These are phyloP conservation scores for Thera britannica DNA, from an alignment of 2,888 invertebrate genomes.

Conservation along the genomic window DNA sequence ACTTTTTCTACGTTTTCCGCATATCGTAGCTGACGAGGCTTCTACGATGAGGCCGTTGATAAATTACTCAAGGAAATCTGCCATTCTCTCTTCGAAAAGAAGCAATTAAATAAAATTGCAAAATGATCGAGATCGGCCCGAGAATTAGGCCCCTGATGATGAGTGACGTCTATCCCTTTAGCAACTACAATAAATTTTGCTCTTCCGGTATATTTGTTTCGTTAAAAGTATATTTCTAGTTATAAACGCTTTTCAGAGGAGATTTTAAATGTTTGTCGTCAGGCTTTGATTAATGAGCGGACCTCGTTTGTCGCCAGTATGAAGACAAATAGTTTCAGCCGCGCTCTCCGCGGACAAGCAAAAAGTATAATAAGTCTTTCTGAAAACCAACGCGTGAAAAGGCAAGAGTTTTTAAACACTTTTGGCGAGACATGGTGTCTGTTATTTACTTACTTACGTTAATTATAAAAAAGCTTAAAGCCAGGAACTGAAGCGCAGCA, in stretches of 20 bases:
- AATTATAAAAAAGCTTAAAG: background rate
- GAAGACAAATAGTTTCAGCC: conserved; percentile 61
- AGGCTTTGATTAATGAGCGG: conserved; percentile 59
- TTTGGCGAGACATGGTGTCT: background rate
- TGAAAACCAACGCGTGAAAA: conserved; percentile 13
- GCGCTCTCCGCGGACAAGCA: conserved; percentile 24
- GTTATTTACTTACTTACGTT: background rate
- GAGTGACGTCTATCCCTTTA: too few species aligned
- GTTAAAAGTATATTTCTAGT: conserved; percentile 28
- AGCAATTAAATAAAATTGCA: too few species aligned
- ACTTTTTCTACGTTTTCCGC: too few species aligned
- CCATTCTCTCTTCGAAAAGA: too few species aligned
- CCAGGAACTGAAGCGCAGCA: background rate
- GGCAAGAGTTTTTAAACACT: conserved; percentile 10
- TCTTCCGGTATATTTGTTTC: conserved; percentile 6
- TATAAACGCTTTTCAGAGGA: conserved; percentile 32
- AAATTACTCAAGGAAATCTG: too few species aligned
- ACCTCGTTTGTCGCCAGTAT: conserved; percentile 55
- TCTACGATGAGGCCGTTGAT: too few species aligned
- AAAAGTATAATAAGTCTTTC: conserved; percentile 35
- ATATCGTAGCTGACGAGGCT: too few species aligned
- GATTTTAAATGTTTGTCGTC: conserved; percentile 45
- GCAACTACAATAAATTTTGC: conserved; percentile 17
- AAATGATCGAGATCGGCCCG: too few species aligned
- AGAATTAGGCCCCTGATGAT: too few species aligned